Evolutionary conservation across 1,140 invertebrate genomes (phyloP), one percentile per base, ranked within the genome.

Genomic region (Calycopis cecrops): DNA sequence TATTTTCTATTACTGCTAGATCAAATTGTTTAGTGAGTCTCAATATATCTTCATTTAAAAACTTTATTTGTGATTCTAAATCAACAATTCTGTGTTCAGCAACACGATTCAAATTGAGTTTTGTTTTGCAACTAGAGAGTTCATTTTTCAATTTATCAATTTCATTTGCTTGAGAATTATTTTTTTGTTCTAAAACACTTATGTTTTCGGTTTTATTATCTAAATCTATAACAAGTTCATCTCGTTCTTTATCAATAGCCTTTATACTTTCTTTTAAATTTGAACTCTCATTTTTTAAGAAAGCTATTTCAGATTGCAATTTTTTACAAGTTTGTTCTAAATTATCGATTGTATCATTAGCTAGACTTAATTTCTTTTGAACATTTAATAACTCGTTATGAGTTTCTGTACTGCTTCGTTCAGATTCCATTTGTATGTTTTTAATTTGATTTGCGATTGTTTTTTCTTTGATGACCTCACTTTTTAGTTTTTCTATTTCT

Each of bases 351-450:
- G 77, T 88, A 51, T 91, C 89, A 58, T 88, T 76, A 16, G 88
- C 76, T 49, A 87, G 73, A 57, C 79, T 87, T 10, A 92, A 63
- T 75, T 92, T 91, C 35, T 86, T 87, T 69, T 91, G 90, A 34
- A 81, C 66, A 51, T 87, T 79, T 55, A 87, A 74, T 35, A 91
- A 71, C 78, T 91, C 88, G 69, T 85, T 84, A 72, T 91, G 90
- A 33, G 88, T 73, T 65, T 91, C 90, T 59, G 80, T 80, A 48
- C 90, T 85, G 17, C 89, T 89, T 69, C 89, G 89, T 76, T 92
- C 91, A 35, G 90, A 91, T 84, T 92, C 90, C 62, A 91, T 80
- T 71, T 92, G 90, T 35, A 90, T 76, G 40, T 90, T 88, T 73
- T 91, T 92, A 55, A 88, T 83, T 78, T 88, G 86, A 74, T 66